Evolutionary conservation across 2,113 vertebrate species (phyloP).

Genomic region (Sturnus vulgaris): DNA sequence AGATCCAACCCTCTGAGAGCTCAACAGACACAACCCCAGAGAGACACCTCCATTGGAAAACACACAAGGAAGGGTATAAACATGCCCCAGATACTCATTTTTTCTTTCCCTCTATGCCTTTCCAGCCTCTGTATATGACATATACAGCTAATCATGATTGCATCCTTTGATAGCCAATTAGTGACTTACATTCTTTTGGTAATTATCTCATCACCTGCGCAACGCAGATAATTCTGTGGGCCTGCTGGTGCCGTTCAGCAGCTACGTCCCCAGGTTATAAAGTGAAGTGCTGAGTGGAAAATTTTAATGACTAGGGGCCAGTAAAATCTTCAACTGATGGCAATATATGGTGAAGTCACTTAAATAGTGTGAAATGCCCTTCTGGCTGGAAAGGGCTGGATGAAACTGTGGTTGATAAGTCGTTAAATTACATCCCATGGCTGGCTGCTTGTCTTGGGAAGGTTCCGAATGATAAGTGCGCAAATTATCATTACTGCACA

Average conservation of each 20-base stretch:
- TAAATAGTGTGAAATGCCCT: slow-evolving; percentile 54
- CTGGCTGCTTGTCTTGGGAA: slow-evolving; percentile 50
- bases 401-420: slow-evolving; percentile 38
- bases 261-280: background rate
- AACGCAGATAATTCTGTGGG: background rate
- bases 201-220: slow-evolving; percentile 11
- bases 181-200: background rate
- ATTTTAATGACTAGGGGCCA: slow-evolving; percentile 39
- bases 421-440: slow-evolving; percentile 53
- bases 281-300: slow-evolving; percentile 36
- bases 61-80: background rate
- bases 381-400: slow-evolving; percentile 43
- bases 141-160: background rate
- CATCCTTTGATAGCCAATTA: background rate
- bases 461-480: background rate
- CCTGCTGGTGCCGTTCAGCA: background rate
- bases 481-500: slow-evolving; percentile 24
- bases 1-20: background rate
- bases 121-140: background rate
- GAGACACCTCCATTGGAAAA: background rate
- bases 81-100: background rate
- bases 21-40: fast-evolving
- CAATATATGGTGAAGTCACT: slow-evolving; percentile 45
- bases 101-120: background rate
- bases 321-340: slow-evolving; percentile 48